Conservation (phyloP, 2,888 invertebrate genomes). For the Hypena proboscidalis region DNA sequence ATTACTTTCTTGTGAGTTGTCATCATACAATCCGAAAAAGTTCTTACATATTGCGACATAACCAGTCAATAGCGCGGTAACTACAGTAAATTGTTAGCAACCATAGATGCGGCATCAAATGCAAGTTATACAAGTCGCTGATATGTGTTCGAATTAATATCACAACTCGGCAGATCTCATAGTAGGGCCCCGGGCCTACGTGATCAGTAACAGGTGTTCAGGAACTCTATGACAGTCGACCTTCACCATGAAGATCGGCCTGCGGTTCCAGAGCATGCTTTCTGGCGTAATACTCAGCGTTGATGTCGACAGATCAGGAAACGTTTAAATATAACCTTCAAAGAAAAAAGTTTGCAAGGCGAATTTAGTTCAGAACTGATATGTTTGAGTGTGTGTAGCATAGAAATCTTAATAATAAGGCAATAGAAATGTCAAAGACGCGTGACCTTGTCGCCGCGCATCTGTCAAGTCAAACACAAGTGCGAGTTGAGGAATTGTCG, state of each 20-base stretch:
- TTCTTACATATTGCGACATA: too few species aligned
- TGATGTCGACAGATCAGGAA: conserved; percentile 62
- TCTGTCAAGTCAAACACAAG: too few species aligned
- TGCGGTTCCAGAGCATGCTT: conserved; percentile 56
- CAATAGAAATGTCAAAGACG: too few species aligned
- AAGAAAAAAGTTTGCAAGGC: conserved; percentile 55
- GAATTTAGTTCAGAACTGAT: conserved; percentile 40
- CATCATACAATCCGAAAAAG: too few species aligned
- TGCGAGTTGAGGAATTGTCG: too few species aligned
- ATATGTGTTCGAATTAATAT: conserved; percentile 11
- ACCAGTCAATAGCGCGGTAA: too few species aligned
- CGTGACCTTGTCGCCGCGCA: too few species aligned
- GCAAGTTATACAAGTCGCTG: neutral
- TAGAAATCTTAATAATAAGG: too few species aligned
- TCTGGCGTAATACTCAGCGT: conserved; percentile 58
- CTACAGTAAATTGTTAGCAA: too few species aligned
- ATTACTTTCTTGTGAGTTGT: too few species aligned
- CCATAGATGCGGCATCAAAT: too few species aligned
- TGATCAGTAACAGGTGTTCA: conserved; percentile 45
- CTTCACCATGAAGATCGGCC: conserved; percentile 43
- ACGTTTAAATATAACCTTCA: conserved; percentile 55
- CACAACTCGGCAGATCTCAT: conserved; percentile 12
- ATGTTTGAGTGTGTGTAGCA: too few species aligned
- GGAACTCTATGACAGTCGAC: conserved; percentile 46
- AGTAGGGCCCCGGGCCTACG: conserved; percentile 25